Evolutionary conservation across 2,113 vertebrate genomes (phyloP).

Genomic region (Odontesthes bonariensis): DNA sequence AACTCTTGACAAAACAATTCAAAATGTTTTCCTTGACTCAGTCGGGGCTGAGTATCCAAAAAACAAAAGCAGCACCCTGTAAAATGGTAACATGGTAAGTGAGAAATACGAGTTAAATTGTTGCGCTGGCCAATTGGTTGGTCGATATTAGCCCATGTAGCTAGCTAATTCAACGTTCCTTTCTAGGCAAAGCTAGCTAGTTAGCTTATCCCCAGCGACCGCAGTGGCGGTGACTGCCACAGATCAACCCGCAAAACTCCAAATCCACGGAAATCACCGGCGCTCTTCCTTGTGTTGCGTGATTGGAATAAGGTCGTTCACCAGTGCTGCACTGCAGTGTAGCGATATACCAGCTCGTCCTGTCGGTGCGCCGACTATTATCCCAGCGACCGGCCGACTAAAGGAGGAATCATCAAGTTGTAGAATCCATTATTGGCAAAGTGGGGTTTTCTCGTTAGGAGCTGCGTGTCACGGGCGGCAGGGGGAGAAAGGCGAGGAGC

Average conservation of each 20-base stretch:
- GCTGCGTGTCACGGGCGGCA: constrained; percentile 56
- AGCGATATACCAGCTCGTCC: constrained; percentile 54
- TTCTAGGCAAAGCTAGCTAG: constrained; percentile 51
- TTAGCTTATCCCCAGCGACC: constrained; percentile 62
- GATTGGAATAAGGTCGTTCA: constrained; percentile 73
- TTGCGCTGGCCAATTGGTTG: constrained; percentile 35
- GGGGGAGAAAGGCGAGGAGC: constrained; percentile 67
- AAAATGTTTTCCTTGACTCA: constrained; percentile 40
- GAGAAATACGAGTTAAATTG: constrained; percentile 35
- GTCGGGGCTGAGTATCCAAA: constrained; percentile 23
- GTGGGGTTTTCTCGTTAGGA: constrained; percentile 50
- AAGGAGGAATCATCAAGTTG: constrained; percentile 62
- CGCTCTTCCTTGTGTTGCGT: constrained; percentile 70
- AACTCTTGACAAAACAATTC: constrained; percentile 46
- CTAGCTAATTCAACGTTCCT: constrained; percentile 42
- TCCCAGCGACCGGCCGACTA: constrained; percentile 40
- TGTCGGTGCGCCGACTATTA: constrained; percentile 46
- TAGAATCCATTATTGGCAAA: constrained; percentile 75
- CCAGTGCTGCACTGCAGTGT: constrained; percentile 76
- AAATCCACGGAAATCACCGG: constrained; percentile 74
- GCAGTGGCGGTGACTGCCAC: constrained; percentile 54
- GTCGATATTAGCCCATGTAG: constrained; percentile 56
- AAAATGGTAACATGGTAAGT: constrained; percentile 54
- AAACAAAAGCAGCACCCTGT: constrained; percentile 39
- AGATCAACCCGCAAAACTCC: constrained; percentile 48